These are phyloP conservation scores for Brachypodius melanocephalos DNA, from an alignment of 2,113 vertebrate genomes.

Conservation along the genomic window DNA sequence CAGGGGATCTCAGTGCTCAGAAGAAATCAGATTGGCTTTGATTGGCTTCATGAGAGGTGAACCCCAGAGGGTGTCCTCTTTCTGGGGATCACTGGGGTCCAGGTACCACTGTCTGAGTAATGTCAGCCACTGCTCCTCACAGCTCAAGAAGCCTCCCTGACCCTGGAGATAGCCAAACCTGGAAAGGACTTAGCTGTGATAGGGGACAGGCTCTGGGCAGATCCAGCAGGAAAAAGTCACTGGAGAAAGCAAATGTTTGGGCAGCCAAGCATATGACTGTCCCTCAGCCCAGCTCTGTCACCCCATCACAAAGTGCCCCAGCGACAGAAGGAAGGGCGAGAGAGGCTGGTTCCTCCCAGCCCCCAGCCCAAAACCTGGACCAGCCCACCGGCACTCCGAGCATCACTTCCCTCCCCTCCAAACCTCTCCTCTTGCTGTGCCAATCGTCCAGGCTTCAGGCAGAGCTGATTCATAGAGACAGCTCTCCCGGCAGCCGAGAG, in stretches of 20 bases:
- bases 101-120: background rate
- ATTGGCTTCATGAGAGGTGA: background rate
- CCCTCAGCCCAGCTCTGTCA: background rate
- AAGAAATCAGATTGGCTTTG: background rate
- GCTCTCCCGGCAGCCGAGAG: background rate
- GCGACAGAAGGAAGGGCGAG: rapidly evolving
- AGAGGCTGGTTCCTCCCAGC: background rate
- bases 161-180: background rate
- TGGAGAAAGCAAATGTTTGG: background rate
- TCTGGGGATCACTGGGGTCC: background rate
- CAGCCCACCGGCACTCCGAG: background rate
- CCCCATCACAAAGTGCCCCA: background rate
- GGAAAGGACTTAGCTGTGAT: background rate
- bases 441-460: background rate
- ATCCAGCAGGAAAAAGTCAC: background rate
- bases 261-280: background rate
- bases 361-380: background rate
- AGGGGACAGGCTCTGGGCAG: background rate
- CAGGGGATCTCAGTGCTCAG: background rate
- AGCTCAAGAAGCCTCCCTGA: background rate
- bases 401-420: background rate
- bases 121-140: background rate
- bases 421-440: background rate
- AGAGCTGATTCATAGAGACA: background rate
- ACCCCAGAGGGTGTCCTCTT: background rate